phyloP scores from a whole-genome alignment of 64 coral and sea anemone genomes.

The Orbicella faveolata region DNA sequence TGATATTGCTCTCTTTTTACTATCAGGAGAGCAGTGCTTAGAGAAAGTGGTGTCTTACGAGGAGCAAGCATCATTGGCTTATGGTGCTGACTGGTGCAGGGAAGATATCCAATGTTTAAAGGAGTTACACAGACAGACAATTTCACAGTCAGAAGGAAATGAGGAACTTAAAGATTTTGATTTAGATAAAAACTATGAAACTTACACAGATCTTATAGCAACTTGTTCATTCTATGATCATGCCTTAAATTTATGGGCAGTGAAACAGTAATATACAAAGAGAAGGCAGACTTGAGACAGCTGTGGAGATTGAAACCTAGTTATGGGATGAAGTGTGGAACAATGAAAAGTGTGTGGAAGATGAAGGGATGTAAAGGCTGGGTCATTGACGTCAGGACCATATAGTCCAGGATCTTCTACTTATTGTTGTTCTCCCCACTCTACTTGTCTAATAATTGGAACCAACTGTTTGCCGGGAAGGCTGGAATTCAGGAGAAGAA shows the following conservation, averaged over 20 bases:
- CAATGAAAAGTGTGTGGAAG: too few relatives aligned
- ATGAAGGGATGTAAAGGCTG: too few relatives aligned
- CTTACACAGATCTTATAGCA: constrained; percentile 39
- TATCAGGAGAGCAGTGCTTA: constrained; percentile 43
- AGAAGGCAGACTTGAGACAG: not conserved
- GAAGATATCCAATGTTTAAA: not conserved
- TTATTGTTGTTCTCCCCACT: too few relatives aligned
- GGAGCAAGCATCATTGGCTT: constrained; percentile 79
- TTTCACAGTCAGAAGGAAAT: not conserved
- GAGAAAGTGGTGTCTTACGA: constrained; percentile 67
- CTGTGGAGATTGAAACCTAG: not conserved
- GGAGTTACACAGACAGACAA: not conserved
- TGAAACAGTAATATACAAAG: constrained; percentile 17
- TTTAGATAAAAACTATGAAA: not conserved
- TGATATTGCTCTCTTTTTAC: not conserved
- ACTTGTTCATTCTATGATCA: constrained; percentile 99
- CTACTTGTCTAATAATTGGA: too few relatives aligned
- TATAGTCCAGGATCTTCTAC: too few relatives aligned
- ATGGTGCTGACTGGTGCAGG: constrained; percentile 89
- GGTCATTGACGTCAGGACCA: too few relatives aligned
- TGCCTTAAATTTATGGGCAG: constrained; percentile 80
- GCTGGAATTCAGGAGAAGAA: too few relatives aligned
- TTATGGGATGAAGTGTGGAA: not conserved
- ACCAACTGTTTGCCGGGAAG: too few relatives aligned
- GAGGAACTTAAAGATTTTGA: not conserved